Evolutionary conservation across 1,140 invertebrate species (phyloP).

Genomic region (Lepidostoma basale): DNA sequence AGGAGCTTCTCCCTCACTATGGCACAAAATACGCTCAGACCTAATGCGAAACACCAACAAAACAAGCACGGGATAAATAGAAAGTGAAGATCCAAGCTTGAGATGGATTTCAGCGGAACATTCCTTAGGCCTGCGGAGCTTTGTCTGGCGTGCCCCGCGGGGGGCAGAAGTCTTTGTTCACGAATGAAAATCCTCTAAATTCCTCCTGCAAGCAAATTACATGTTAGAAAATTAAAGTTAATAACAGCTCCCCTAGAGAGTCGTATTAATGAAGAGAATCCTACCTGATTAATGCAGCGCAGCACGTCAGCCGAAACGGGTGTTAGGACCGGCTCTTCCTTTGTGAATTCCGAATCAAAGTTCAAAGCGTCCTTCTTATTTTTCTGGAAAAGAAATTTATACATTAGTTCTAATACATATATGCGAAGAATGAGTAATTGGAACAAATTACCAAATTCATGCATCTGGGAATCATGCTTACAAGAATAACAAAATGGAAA

Average conservation of each 20-base stretch:
- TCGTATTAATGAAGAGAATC: not conserved
- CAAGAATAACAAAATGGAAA: not conserved
- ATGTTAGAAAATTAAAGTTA: not conserved
- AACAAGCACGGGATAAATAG: not conserved
- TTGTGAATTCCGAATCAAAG: slow-evolving; percentile 99
- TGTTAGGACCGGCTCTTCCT: slow-evolving; percentile 95
- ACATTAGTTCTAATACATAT: slow-evolving; percentile 30
- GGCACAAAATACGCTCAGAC: not conserved
- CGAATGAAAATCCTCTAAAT: slow-evolving; percentile 96
- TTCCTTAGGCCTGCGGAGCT: slow-evolving; percentile 50
- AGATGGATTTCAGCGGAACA: slow-evolving; percentile 6
- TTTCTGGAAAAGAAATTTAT: slow-evolving; percentile 74
- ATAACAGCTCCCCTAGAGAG: not conserved
- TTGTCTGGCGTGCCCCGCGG: slow-evolving; percentile 60
- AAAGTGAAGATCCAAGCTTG: slow-evolving; percentile 7
- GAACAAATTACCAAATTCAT: too few species aligned
- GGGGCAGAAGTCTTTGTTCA: slow-evolving; percentile 91
- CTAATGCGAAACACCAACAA: not conserved
- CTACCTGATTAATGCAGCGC: slow-evolving; percentile 83
- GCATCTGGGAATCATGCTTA: too few species aligned
- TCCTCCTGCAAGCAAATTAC: slow-evolving; percentile 77
- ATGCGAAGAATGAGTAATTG: not conserved
- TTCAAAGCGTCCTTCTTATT: slow-evolving; percentile 96
- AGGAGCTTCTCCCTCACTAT: not conserved
- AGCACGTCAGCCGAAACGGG: slow-evolving; percentile 90